Base-by-base conservation (phyloP, 2,797 vertebrate genomes). In the Labroides dimidiatus region DNA sequence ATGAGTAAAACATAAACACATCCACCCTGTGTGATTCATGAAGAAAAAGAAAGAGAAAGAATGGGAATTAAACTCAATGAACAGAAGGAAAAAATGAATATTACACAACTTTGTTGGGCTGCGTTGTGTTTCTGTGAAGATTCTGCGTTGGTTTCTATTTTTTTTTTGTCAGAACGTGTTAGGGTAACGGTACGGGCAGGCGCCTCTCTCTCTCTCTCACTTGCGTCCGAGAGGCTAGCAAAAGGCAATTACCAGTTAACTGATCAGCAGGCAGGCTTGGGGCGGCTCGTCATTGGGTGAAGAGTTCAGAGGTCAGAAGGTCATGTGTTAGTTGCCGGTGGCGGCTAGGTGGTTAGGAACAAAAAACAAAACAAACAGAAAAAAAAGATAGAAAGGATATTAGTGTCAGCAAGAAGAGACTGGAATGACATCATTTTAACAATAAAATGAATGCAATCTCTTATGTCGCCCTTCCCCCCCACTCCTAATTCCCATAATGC, bases 291-390 rank as follows among this genome's bases (percentile, higher is more conserved):
- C 98, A 99, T 98, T 99, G 97, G 97, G 97, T 99, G 97, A 99
- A 99, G 98, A 99, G 96, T 98, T 99, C 97, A 99, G 97, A 99
- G 97, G 97, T 99, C 97, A 99, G 98, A 99, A 98, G 97, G 97
- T 99, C 97, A 99, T 99, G 96, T 97, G 98, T 99, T 99, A 99
- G 98, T 99, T 99, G 97, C 98, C 97, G 96, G 97, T 99, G 98
- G 97, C 98, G 97, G 98, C 97, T 99, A 97, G 97, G 97, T 96
- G 96, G 97, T 98, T 98, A 99, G 96, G 95, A 98, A 99, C 95
- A 97, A 98, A n/a, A 95, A 94, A 93, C 88, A 93, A 94, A 94
- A 91, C 93, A 95, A 96, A 96, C 95, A 93, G 92, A 96, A 96
- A 96, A 94, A 96, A 98, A 97, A 98, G 96, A 98, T 98, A 99